A percentile compares a stretch with the other conserved stretches of the same genome.
These are phyloP conservation scores for Archivesica marissinica DNA, from an alignment of 1,140 invertebrate genomes.

Conservation along the genomic window DNA sequence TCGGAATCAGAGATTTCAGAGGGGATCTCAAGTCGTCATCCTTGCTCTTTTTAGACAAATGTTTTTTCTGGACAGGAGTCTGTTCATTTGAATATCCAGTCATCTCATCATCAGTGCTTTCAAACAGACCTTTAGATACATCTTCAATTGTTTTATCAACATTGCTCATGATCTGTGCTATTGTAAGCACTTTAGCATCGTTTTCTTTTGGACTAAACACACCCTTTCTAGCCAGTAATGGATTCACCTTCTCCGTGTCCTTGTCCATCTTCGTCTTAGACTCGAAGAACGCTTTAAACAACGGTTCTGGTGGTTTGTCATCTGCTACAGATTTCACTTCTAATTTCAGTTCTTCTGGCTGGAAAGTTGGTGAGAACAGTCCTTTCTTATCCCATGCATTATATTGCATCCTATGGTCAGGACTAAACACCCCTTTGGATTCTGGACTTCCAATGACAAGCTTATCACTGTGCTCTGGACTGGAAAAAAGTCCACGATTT, in stretches of 20 bases:
- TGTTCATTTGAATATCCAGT: slow-evolving; percentile 25
- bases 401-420: slow-evolving; percentile 36
- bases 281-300: slow-evolving; percentile 63
- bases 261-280: slow-evolving; percentile 45
- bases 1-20: slow-evolving; percentile 48
- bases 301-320: slow-evolving; percentile 58
- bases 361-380: slow-evolving; percentile 34
- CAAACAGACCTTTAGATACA: slow-evolving; percentile 81
- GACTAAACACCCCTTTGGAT: slow-evolving; percentile 28
- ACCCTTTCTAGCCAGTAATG: slow-evolving; percentile 38
- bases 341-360: slow-evolving; percentile 34
- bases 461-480: slow-evolving; percentile 58
- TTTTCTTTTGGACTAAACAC: slow-evolving; percentile 8
- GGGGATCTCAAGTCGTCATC: slow-evolving; percentile 47
- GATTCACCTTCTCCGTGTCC: slow-evolving; percentile 36
- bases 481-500: slow-evolving; percentile 32
- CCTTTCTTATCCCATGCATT: slow-evolving; percentile 47
- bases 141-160: slow-evolving; percentile 81
- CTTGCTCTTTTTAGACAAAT: slow-evolving; percentile 47
- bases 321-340: slow-evolving; percentile 46
- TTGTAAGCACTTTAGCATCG: neutral
- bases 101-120: slow-evolving; percentile 64
- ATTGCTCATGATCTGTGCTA: slow-evolving; percentile 70
- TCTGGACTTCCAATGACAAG: slow-evolving; percentile 49
- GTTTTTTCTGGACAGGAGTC: slow-evolving; percentile 29